These are phyloP conservation scores for Hydra vulgaris DNA, from an alignment of 30 jellyfish, hydroid and myxozoan species.

Conservation along the genomic window DNA sequence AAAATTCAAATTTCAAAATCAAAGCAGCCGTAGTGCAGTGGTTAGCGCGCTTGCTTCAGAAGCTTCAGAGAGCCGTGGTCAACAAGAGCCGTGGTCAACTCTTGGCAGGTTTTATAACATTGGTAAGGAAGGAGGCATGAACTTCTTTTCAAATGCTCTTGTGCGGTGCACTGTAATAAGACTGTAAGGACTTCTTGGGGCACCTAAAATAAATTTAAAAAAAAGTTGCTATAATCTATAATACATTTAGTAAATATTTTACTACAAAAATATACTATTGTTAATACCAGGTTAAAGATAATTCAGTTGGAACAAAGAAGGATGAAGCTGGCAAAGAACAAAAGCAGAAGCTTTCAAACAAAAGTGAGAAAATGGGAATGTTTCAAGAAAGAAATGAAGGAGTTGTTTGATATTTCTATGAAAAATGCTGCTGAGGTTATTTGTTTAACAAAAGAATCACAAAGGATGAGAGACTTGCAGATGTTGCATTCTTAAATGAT, in stretches of 20 bases:
- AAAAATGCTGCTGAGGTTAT: not conserved
- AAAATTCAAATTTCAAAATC: no score
- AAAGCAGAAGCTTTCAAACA: not conserved
- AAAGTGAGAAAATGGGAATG: not conserved
- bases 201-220: no score
- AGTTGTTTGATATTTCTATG: not conserved
- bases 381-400: not conserved
- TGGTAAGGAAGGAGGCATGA: no score
- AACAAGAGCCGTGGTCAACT: no score
- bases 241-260: not conserved
- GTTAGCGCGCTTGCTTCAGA: no score
- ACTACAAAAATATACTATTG: no score
- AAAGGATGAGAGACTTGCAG: not conserved
- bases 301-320: not conserved
- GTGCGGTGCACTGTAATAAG: no score
- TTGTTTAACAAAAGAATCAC: not conserved
- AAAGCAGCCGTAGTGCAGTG: no score
- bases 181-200: no score
- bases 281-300: not conserved
- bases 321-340: not conserved
- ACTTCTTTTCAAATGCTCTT: no score
- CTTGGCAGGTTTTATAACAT: no score
- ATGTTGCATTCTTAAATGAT: not conserved
- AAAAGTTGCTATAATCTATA: not conserved
- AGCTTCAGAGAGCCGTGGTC: no score